Evolutionary conservation across 2,888 invertebrate genomes (phyloP).

Genomic region (Aproaerema taeniolella): DNA sequence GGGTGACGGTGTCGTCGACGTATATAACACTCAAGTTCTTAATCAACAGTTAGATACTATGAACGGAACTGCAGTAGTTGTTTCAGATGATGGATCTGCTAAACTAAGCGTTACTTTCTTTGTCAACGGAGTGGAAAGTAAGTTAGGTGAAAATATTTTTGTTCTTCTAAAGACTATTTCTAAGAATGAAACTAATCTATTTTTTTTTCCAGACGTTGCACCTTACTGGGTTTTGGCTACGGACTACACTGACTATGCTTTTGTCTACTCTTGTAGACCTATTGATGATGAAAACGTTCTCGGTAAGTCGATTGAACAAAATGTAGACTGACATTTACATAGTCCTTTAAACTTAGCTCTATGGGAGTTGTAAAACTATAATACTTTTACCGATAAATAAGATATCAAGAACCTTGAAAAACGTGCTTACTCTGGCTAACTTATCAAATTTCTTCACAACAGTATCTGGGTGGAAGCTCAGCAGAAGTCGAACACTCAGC

Average conservation of each 20-base stretch:
- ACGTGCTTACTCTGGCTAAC: too few species aligned
- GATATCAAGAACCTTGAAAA: background rate
- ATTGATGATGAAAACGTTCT: conserved; percentile 27
- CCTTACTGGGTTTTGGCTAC: conserved; percentile 80
- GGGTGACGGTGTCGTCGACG: conserved; percentile 13
- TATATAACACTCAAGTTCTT: conserved; percentile 28
- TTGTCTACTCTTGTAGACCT: conserved; percentile 81
- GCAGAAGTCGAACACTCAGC: conserved; percentile 37
- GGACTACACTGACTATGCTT: conserved; percentile 75
- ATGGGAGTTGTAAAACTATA: too few species aligned
- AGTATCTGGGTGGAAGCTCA: conserved; percentile 55
- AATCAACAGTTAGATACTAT: conserved; percentile 50
- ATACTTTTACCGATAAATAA: background rate
- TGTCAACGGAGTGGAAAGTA: conserved; percentile 60
- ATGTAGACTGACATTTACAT: too few species aligned
- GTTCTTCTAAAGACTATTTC: background rate
- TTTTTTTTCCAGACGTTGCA: conserved; percentile 30
- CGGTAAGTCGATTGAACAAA: conserved; percentile 30
- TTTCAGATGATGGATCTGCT: conserved; percentile 37
- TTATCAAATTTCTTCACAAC: too few species aligned
- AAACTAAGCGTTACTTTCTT: conserved; percentile 50
- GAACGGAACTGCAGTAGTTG: conserved; percentile 61
- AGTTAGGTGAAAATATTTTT: conserved; percentile 19
- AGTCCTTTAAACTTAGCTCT: background rate
- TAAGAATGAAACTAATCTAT: conserved; percentile 19